phyloP scores from a whole-genome alignment of 2,797 vertebrate genomes.

The Myotis myotis region DNA sequence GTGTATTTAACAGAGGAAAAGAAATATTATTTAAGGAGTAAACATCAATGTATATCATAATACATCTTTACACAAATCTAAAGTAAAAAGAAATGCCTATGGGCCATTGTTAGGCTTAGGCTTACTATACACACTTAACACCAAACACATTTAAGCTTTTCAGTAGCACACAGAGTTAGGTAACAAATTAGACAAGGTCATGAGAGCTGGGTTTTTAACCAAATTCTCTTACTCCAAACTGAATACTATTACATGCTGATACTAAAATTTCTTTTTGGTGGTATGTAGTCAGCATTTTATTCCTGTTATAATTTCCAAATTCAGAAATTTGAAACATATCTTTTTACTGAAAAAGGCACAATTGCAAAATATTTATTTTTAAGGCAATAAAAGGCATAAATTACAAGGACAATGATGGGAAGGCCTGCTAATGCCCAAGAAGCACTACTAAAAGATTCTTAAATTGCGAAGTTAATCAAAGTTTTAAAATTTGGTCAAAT shows the following conservation, averaged over 20 bases:
- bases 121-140: neutral
- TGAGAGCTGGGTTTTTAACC: neutral
- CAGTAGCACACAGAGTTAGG: neutral
- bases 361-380: neutral
- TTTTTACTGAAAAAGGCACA: neutral
- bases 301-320: constrained; percentile 14
- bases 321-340: neutral
- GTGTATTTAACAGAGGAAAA: constrained; percentile 17
- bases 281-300: neutral
- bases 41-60: neutral
- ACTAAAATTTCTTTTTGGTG: neutral
- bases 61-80: neutral
- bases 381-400: neutral
- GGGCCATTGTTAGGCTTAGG: neutral
- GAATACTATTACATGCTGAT: neutral
- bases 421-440: neutral
- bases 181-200: neutral
- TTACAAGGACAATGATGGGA: neutral
- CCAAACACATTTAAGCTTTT: neutral
- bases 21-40: neutral
- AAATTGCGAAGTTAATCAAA: neutral
- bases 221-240: neutral
- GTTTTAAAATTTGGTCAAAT: constrained; percentile 3
- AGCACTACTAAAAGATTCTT: neutral
- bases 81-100: neutral